phyloP scores from a whole-genome alignment of 2,888 invertebrate genomes.

The Griposia aprilina region DNA sequence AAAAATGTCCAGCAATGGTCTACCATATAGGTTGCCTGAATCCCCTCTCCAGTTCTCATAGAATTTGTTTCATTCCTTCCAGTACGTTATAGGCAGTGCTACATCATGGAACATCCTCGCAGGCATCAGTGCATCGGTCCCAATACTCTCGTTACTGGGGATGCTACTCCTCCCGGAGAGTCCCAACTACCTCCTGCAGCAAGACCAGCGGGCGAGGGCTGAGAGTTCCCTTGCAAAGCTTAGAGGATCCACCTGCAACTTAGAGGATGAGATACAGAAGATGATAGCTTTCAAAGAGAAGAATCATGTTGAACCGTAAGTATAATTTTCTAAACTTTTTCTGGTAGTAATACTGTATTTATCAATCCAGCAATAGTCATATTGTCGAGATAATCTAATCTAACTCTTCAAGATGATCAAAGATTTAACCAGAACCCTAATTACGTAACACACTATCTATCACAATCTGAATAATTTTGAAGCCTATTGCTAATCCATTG shows the following conservation, averaged over 20 bases:
- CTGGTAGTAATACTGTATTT: background rate
- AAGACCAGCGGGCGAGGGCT: constrained; percentile 91
- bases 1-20: too few species aligned
- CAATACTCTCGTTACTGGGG: constrained; percentile 90
- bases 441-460: too few species aligned
- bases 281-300: constrained; percentile 91
- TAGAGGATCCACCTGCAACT: constrained; percentile 91
- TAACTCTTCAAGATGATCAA: too few species aligned
- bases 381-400: background rate
- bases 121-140: constrained; percentile 91
- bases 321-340: background rate
- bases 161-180: constrained; percentile 93
- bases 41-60: background rate
- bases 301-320: constrained; percentile 91
- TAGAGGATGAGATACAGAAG: constrained; percentile 91
- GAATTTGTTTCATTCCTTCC: constrained; percentile 71
- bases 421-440: too few species aligned
- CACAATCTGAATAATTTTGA: too few species aligned
- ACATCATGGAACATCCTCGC: constrained; percentile 92
- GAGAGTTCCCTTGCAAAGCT: constrained; percentile 90
- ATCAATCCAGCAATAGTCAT: background rate
- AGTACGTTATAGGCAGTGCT: constrained; percentile 91
- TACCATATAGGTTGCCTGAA: too few species aligned
- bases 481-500: too few species aligned
- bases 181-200: constrained; percentile 93